A percentile compares a stretch with the other conserved stretches of the same genome.
phyloP scores from a whole-genome alignment of 35 echinoderm and acorn worm genomes.

The Ptychodera flava region DNA sequence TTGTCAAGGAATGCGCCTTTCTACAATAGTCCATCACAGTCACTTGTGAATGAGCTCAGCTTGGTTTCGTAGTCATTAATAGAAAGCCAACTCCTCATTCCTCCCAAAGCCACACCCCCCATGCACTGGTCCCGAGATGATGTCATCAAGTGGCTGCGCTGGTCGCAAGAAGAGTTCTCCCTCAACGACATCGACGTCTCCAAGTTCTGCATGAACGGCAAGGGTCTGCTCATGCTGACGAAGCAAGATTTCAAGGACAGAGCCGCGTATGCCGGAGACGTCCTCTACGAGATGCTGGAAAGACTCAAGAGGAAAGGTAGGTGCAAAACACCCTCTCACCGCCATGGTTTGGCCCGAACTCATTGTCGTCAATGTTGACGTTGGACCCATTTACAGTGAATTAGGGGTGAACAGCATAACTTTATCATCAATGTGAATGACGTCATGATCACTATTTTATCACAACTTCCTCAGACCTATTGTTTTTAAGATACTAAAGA shows the following conservation, averaged over 20 bases:
- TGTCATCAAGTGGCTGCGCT: constrained; percentile 69
- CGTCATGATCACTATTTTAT: background rate
- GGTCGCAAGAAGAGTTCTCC: constrained; percentile 76
- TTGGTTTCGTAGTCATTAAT: too few species aligned
- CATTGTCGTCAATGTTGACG: background rate
- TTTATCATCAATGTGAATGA: constrained; percentile 15
- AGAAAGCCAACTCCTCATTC: too few species aligned
- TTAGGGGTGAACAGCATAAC: constrained; percentile 9
- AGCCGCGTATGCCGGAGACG: constrained; percentile 60
- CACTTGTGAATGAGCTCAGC: too few species aligned
- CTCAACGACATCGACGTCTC: constrained; percentile 56
- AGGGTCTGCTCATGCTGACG: constrained; percentile 69
- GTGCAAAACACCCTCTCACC: too few species aligned
- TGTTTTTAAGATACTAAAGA: too few species aligned
- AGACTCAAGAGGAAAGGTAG: constrained; percentile 40
- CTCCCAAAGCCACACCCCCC: constrained; percentile 74
- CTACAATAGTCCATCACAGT: too few species aligned
- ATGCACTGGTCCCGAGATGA: constrained; percentile 68
- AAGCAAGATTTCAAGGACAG: constrained; percentile 70
- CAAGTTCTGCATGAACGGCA: constrained; percentile 87
- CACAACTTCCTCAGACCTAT: too few species aligned
- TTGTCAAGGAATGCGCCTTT: too few species aligned
- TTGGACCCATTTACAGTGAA: constrained; percentile 8
- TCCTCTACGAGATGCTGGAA: constrained; percentile 71
- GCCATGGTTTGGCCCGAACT: too few species aligned